Base-by-base conservation (phyloP, 1,140 invertebrate species). In the Maniola jurtina region DNA sequence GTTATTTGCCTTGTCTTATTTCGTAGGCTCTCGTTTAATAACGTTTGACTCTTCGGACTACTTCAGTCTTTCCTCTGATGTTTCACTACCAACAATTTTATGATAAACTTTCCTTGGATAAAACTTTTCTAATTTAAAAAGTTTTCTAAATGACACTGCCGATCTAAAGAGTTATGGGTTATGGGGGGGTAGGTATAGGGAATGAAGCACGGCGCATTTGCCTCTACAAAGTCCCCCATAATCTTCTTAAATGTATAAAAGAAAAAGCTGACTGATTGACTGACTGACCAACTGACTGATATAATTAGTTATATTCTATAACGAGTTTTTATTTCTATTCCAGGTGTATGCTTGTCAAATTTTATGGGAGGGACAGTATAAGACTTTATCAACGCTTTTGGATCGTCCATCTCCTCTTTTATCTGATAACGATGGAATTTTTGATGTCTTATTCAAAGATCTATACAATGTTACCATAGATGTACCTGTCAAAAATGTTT, bases 341-440 rank as follows among this genome's bases (percentile, higher is more conserved):
- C 70, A 94, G 87, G 85, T 92, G 14, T 93, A 94, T 66, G 83
- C 95, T 13, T 95, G 94, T 68, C 91, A 93, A 54, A 91, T 94
- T 0, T 80, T 95, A 3, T 93, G 94, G 79, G 93, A 94, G 54
- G 83, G 92, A 2, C 80, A 93, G 48, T 95, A 93, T 72, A 81
- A 85, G 13, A 91, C 92, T n/a, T 77, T 95, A 15, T 85, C 91
- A 45, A 90, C 91, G 68, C 86, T 95, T 33, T 82, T 95, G 58
- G 93, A 95, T 77, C 87, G 90, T 55, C 93, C 93, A 5, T 93
- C 93, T 34, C 89, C 94, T 50, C 81, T 94, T 0, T 91, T 93
- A 61, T 59, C 69, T 10, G 77, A 92, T 38, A 84, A 91, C 13
- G 90, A 88, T 48, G 93, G 94, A 15, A 92, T 94, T 58, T 93